Evolutionary conservation across 1,140 invertebrate genomes (phyloP), one percentile per base, ranked within the genome.

Genomic region (Mizuhopecten yessoensis): DNA sequence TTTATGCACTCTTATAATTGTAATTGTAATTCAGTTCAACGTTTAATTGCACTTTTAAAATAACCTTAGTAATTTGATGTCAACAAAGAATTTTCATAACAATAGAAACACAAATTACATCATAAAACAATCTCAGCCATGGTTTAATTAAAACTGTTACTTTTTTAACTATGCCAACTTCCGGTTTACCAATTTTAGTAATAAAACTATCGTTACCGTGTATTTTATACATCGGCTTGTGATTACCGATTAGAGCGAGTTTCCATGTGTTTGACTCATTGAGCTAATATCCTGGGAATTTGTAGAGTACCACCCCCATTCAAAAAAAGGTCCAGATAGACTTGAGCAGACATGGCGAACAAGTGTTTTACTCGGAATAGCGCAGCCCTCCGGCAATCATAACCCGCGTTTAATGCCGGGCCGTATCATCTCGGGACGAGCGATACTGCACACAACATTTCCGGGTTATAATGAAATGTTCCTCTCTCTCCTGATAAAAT

Each of bases 361-460:
- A 75, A 75, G 57, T 75, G 57, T 75, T 29, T 75, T 5, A 5
- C 5, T 0, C 23, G n/a, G 57, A 75, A n/a, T 29, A 17, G 57
- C 9, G 57, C 57, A 75, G 57, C 9, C 57, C 57, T n/a, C 0
- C 5, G n/a, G 57, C 57, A 29, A 75, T 29, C 57, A 75, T 75
- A 75, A n/a, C 5, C 23, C 20, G 0, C 23, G 57, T 75, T 75
- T 75, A 75, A 75, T 29, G 57, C 29, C n/a, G 23, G 57, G 20
- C 57, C 23, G 42, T 75, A 75, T 75, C 57, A 29, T 29, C 57
- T 75, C n/a, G 20, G 42, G 23, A 75, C 2, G 15, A 75, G 57
- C 57, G 57, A 75, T 75, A 75, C 57, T n/a, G n/a, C 57, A 29
- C 2, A 75, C 57, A 75, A 75, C 57, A 75, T 75, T 75, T 75